phyloP scores from a whole-genome alignment of 1,140 invertebrate genomes.

The Drosophila rufa region DNA sequence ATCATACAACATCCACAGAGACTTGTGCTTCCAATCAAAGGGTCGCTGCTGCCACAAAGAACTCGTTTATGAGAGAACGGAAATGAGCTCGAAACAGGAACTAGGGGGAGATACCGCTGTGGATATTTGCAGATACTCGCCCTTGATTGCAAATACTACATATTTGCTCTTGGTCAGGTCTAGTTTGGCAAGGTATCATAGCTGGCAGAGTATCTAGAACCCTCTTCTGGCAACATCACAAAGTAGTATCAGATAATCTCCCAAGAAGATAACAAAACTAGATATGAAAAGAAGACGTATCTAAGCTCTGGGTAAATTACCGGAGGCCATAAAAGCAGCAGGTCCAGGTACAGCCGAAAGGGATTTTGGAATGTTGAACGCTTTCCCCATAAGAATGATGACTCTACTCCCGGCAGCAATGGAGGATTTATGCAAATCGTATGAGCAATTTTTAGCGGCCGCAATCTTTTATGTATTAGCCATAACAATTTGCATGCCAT shows the following conservation, averaged over 20 bases:
- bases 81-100: conserved; percentile 44
- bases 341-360: background rate
- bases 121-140: conserved; percentile 31
- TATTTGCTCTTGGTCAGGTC: conserved; percentile 1
- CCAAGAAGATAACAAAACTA: conserved; percentile 9
- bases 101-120: conserved; percentile 25
- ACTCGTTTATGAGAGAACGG: conserved; percentile 34
- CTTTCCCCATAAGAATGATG: conserved; percentile 18
- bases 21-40: conserved; percentile 36
- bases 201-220: background rate
- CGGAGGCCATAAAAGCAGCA: conserved; percentile 23
- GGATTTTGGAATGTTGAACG: conserved; percentile 4
- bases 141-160: background rate
- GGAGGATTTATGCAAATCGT: conserved; percentile 39
- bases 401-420: conserved; percentile 19
- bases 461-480: conserved; percentile 35
- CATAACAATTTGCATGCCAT: conserved; percentile 64
- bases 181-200: too few species aligned
- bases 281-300: conserved; percentile 16
- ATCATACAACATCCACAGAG: conserved; percentile 38
- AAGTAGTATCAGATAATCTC: conserved; percentile 17
- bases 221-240: background rate
- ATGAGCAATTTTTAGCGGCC: conserved; percentile 52
- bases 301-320: conserved; percentile 33
- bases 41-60: conserved; percentile 36